These are phyloP conservation scores for Ramphastos sulfuratus DNA, from an alignment of 2,113 vertebrate species.

Conservation along the genomic window DNA sequence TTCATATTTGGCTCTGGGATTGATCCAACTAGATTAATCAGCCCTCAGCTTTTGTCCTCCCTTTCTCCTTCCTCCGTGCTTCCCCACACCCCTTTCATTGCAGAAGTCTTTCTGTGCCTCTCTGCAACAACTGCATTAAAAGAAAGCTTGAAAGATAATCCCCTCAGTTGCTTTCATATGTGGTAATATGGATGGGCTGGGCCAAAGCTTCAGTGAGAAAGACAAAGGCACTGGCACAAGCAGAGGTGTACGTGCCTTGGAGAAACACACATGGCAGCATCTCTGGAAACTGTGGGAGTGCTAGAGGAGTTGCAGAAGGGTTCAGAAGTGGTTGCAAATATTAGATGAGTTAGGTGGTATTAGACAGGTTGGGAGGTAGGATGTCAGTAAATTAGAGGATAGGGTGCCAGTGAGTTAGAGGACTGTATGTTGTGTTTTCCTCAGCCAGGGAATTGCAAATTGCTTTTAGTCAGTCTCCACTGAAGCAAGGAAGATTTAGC, in stretches of 20 bases:
- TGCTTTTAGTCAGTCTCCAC: not conserved
- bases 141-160: not conserved
- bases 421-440: not conserved
- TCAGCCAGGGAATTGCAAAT: not conserved
- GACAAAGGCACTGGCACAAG: not conserved
- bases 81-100: not conserved
- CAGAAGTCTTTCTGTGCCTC: not conserved
- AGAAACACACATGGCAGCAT: not conserved
- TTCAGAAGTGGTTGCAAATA: not conserved
- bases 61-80: not conserved
- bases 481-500: not conserved
- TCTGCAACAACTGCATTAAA: not conserved
- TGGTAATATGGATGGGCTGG: not conserved
- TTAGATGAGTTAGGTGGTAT: not conserved
- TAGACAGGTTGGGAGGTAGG: not conserved
- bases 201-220: not conserved
- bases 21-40: not conserved
- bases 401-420: not conserved
- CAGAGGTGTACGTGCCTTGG: rapidly evolving
- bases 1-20: not conserved
- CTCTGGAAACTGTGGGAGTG: not conserved
- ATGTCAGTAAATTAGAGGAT: not conserved
- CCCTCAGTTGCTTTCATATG: not conserved
- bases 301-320: not conserved
- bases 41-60: not conserved